Percentiles rank a stretch among this genome's conserved stretches.
Conservation (phyloP, 2,113 vertebrate species). For the Pyrgilauda ruficollis region DNA sequence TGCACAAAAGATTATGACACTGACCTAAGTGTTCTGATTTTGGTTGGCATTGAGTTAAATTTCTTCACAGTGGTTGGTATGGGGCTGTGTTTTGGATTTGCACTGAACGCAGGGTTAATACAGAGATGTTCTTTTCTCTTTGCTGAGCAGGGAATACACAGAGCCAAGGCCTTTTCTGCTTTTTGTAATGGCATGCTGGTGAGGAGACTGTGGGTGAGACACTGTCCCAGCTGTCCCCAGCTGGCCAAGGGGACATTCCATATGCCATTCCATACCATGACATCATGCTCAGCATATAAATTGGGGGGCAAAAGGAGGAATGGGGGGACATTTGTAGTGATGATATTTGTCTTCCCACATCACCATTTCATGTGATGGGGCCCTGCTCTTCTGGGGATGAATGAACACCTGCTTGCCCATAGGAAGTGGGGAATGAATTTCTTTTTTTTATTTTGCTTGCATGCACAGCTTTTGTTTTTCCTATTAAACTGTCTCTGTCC, state of each 20-base stretch:
- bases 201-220: background rate
- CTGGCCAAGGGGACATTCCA: background rate
- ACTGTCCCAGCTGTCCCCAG: background rate
- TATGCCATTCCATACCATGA: background rate
- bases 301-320: background rate
- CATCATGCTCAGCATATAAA: background rate
- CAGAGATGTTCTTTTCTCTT: background rate
- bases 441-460: background rate
- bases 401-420: background rate
- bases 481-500: background rate
- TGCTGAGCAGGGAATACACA: background rate
- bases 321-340: background rate
- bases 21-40: background rate
- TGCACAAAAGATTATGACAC: background rate
- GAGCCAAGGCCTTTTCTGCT: background rate
- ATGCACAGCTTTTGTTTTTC: background rate
- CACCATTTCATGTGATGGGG: fast-evolving
- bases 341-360: background rate
- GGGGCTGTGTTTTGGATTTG: background rate
- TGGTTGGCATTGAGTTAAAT: background rate
- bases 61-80: background rate
- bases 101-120: background rate
- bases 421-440: background rate
- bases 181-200: fast-evolving
- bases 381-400: background rate